Percentiles rank a stretch among this genome's conserved stretches.
These are phyloP conservation scores for Chelmon rostratus DNA, from an alignment of 2,797 vertebrate species.

Conservation along the genomic window DNA sequence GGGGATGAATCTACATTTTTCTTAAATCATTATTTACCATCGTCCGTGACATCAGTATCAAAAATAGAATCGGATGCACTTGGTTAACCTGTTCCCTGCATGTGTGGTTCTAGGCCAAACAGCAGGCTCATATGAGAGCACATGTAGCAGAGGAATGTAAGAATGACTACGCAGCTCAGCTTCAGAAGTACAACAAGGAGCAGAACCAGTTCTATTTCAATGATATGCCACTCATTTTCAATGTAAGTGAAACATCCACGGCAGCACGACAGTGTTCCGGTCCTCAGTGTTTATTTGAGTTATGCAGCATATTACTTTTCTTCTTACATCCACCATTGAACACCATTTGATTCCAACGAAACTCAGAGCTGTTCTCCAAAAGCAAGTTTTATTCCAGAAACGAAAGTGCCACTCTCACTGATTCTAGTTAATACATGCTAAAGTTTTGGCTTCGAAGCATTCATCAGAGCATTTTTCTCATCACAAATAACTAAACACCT, in stretches of 20 bases:
- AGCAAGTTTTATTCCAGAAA: background rate
- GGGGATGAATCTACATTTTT: background rate
- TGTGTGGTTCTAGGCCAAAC: constrained; percentile 87
- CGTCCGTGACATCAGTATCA: background rate
- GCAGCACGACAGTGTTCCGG: background rate
- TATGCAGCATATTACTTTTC: background rate
- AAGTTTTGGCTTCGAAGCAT: background rate
- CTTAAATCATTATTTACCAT: constrained; percentile 6
- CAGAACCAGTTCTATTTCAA: constrained; percentile 92
- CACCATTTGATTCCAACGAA: too few relatives aligned
- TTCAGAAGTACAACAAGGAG: constrained; percentile 93
- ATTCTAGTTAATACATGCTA: background rate
- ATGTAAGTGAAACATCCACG: constrained; percentile 81
- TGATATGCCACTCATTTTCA: constrained; percentile 92
- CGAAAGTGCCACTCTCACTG: background rate
- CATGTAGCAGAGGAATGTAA: constrained; percentile 93
- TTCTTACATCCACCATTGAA: background rate
- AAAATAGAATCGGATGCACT: background rate
- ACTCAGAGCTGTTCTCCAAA: background rate
- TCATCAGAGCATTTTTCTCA: background rate
- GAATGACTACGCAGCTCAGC: constrained; percentile 91
- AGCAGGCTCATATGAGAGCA: constrained; percentile 89
- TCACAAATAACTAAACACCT: background rate
- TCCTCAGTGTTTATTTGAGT: background rate
- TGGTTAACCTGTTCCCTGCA: constrained; percentile 34